phyloP scores from a whole-genome alignment of 2,888 invertebrate genomes.

The Brenthis hecate region DNA sequence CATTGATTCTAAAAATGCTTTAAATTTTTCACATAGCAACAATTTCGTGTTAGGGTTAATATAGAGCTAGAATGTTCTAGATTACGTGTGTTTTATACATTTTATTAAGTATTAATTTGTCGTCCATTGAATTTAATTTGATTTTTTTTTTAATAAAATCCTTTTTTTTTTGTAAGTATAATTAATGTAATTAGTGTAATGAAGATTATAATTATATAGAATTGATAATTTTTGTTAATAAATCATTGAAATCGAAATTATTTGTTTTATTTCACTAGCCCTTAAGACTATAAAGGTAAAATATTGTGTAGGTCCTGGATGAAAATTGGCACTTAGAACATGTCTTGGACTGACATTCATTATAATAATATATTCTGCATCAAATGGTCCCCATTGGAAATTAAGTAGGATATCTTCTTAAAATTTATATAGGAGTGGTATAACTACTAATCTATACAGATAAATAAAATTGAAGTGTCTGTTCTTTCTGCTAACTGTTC shows the following conservation, averaged over 20 bases:
- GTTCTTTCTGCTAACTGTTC: too few species aligned
- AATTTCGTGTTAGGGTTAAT: not conserved
- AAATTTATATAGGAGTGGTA: too few species aligned
- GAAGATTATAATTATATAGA: constrained; percentile 39
- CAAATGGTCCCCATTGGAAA: too few species aligned
- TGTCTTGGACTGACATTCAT: too few species aligned
- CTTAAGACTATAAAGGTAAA: not conserved
- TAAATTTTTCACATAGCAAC: not conserved
- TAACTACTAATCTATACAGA: too few species aligned
- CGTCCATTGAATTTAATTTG: constrained; percentile 21
- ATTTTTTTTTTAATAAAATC: constrained; percentile 4
- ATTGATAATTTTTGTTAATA: constrained; percentile 54
- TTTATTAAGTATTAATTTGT: constrained; percentile 17
- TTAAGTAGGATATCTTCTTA: too few species aligned
- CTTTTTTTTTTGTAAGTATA: constrained; percentile 16
- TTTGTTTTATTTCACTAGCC: constrained; percentile 39
- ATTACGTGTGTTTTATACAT: constrained; percentile 9
- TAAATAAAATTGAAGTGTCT: too few species aligned
- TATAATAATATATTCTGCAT: too few species aligned
- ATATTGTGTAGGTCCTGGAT: too few species aligned
- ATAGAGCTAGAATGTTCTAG: not conserved
- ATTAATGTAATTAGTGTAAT: constrained; percentile 33
- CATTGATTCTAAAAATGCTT: not conserved
- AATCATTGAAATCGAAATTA: constrained; percentile 49
- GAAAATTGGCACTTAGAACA: too few species aligned